Evolutionary conservation across 1,140 invertebrate genomes (phyloP).

Genomic region (Lepidostoma basale): DNA sequence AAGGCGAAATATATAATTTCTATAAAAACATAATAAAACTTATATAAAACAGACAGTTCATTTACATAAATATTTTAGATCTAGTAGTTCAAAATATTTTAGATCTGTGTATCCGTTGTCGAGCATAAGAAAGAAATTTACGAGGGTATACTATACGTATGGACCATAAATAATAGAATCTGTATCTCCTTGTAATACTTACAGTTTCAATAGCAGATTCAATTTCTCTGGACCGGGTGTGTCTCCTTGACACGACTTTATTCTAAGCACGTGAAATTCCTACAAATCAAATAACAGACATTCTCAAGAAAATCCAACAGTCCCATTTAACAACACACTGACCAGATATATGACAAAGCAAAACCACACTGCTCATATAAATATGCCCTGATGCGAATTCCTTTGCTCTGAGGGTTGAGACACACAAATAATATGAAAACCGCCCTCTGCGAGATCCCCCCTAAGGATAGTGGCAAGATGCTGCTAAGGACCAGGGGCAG

Average conservation of each 20-base stretch:
- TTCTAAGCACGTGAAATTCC: neutral
- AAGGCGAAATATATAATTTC: too few species aligned
- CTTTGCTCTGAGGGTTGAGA: neutral
- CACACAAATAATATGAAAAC: slow-evolving; percentile 29
- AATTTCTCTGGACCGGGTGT: too few species aligned
- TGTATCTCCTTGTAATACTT: too few species aligned
- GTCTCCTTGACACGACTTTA: neutral
- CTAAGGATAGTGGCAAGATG: slow-evolving; percentile 24
- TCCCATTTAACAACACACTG: slow-evolving; percentile 14
- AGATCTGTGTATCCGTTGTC: too few species aligned
- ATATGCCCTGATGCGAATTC: neutral
- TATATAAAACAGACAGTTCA: too few species aligned
- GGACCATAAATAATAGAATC: too few species aligned
- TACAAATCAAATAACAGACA: slow-evolving; percentile 13
- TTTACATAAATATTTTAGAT: too few species aligned
- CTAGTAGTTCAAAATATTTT: too few species aligned
- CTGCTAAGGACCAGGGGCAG: slow-evolving; percentile 16
- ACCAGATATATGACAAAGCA: slow-evolving; percentile 23
- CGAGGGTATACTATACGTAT: too few species aligned
- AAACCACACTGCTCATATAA: slow-evolving; percentile 2
- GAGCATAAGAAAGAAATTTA: too few species aligned
- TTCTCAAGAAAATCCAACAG: neutral
- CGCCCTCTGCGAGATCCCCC: slow-evolving; percentile 11
- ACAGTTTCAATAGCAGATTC: too few species aligned
- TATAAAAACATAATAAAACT: too few species aligned